Percentiles rank a stretch among this genome's conserved stretches.
Evolutionary conservation across 2,797 vertebrate genomes (phyloP).

Genomic region (Sebastiscus albofasciatus): DNA sequence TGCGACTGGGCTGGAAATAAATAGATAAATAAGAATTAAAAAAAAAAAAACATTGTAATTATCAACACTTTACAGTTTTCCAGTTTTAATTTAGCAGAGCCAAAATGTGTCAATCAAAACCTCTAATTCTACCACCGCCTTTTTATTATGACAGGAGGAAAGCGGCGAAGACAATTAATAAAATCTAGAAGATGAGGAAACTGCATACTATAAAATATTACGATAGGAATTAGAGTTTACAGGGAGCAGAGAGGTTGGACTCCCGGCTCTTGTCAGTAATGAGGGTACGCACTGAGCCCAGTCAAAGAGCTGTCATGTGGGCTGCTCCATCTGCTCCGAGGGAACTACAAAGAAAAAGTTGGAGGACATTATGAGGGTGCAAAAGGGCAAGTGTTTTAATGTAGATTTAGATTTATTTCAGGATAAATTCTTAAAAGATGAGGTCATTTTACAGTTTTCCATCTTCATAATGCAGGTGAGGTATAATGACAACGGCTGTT

Average conservation of each 20-base stretch:
- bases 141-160: background rate
- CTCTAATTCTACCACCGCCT: background rate
- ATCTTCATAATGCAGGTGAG: background rate
- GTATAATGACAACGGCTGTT: background rate
- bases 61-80: background rate
- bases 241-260: constrained; percentile 30
- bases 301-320: constrained; percentile 1
- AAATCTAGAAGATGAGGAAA: constrained; percentile 1
- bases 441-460: background rate
- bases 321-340: background rate
- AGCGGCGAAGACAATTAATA: constrained; percentile 5
- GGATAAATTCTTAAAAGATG: background rate
- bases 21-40: background rate
- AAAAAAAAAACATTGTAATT: background rate
- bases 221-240: constrained; percentile 32
- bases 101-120: background rate
- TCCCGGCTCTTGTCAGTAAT: background rate
- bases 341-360: background rate
- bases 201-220: constrained; percentile 24
- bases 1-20: background rate
- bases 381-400: background rate
- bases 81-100: background rate
- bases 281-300: background rate
- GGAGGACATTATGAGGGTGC: background rate
- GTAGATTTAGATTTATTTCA: background rate